phyloP scores from a whole-genome alignment of 2,888 invertebrate genomes.

The Apamea sordens region DNA sequence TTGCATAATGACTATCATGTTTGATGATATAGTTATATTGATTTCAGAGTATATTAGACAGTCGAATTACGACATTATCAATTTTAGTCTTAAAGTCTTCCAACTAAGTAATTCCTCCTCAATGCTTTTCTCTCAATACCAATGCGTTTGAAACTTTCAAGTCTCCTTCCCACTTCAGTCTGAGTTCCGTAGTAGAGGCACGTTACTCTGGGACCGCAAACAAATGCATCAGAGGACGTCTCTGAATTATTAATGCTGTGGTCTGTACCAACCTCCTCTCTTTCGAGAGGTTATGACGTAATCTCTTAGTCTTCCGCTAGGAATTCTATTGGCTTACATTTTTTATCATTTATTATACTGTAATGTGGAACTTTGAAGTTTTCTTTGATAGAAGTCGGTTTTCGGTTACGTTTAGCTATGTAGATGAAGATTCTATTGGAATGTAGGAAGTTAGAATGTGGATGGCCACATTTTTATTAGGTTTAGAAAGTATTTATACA shows the following conservation, averaged over 20 bases:
- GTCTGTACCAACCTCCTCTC: conserved; percentile 61
- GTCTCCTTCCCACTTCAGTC: conserved; percentile 25
- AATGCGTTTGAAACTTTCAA: conserved; percentile 38
- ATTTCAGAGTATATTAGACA: not conserved
- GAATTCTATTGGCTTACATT: conserved; percentile 57
- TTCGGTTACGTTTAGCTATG: not conserved
- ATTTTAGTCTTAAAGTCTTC: not conserved
- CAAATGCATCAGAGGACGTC: conserved; percentile 76
- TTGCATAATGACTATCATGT: not conserved
- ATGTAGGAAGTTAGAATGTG: not conserved
- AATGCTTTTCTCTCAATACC: conserved; percentile 24
- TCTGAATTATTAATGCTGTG: conserved; percentile 81
- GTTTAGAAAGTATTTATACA: not conserved
- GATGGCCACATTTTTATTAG: not conserved
- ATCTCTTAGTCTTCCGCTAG: conserved; percentile 62
- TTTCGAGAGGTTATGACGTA: conserved; percentile 73
- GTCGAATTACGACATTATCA: not conserved
- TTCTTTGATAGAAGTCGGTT: conserved; percentile 5
- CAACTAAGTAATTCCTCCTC: conserved; percentile 2
- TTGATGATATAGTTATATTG: not conserved
- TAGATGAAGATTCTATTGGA: not conserved
- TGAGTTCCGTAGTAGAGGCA: conserved; percentile 60
- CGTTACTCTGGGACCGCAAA: conserved; percentile 71
- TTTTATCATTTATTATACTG: conserved; percentile 44
- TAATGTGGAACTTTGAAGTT: conserved; percentile 16